phyloP scores from a whole-genome alignment of 1,140 invertebrate species.

The Camponotus floridanus region DNA sequence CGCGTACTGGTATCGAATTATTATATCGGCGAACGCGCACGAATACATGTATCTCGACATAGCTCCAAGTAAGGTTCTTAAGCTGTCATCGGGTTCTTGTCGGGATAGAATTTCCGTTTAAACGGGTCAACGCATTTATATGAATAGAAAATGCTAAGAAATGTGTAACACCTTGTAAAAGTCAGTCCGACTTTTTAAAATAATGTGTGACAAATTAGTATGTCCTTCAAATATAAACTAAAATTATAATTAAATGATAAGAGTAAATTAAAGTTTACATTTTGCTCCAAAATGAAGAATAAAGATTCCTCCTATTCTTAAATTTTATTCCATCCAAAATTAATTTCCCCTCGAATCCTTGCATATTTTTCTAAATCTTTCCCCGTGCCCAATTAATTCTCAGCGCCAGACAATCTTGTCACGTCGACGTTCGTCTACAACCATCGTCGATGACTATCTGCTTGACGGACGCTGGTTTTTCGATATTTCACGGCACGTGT shows the following conservation, averaged over 20 bases:
- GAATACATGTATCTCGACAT: constrained; percentile 77
- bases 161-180: neutral
- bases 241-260: neutral
- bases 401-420: neutral
- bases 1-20: constrained; percentile 80
- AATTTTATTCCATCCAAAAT: neutral
- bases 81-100: constrained; percentile 84
- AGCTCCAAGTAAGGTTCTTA: constrained; percentile 83
- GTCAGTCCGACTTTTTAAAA: neutral
- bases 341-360: neutral
- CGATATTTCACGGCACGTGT: constrained; percentile 19
- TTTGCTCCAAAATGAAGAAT: neutral
- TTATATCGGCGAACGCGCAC: constrained; percentile 79
- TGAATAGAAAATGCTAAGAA: neutral
- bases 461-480: constrained; percentile 27
- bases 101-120: constrained; percentile 81
- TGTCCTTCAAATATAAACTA: neutral
- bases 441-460: neutral
- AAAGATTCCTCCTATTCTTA: neutral
- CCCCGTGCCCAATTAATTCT: neutral
- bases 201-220: neutral
- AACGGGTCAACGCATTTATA: constrained; percentile 62
- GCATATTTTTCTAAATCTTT: neutral
- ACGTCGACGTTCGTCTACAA: neutral
- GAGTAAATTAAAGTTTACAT: neutral